Conservation (phyloP, 2,797 vertebrate genomes). For the Periparus ater region DNA sequence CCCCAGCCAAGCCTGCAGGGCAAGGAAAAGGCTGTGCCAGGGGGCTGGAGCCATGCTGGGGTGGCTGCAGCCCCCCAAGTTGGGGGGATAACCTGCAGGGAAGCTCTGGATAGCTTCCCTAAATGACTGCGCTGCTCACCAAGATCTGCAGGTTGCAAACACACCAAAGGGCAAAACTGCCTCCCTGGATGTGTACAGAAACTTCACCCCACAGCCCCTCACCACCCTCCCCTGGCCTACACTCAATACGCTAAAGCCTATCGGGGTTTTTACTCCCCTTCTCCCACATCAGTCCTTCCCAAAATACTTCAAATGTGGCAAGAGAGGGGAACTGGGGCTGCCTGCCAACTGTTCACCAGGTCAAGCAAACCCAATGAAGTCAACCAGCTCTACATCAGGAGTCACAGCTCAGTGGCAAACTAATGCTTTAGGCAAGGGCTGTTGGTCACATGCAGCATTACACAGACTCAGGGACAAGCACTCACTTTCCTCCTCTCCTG, state of each 20-base stretch:
- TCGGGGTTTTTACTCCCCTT: neutral
- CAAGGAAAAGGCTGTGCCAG: neutral
- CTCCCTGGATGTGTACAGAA: neutral
- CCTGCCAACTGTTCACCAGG: neutral
- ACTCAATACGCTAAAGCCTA: accelerated
- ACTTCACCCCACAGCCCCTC: neutral
- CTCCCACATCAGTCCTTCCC: neutral
- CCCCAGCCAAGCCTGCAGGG: neutral
- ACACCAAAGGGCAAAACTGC: neutral
- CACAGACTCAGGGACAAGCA: neutral
- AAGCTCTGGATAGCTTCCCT: neutral
- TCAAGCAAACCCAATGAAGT: neutral
- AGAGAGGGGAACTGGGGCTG: neutral
- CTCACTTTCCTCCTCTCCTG: neutral
- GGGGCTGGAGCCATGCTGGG: neutral
- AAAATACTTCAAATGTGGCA: neutral
- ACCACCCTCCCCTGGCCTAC: neutral
- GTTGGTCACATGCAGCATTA: neutral
- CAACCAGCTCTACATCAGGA: neutral
- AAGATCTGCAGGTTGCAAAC: accelerated
- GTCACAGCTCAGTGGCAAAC: neutral
- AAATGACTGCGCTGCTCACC: neutral
- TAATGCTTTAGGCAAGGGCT: neutral
- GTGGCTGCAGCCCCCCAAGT: accelerated
- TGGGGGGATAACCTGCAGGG: neutral